Conservation (phyloP, 2,113 vertebrate species). For the Strigops habroptila region DNA sequence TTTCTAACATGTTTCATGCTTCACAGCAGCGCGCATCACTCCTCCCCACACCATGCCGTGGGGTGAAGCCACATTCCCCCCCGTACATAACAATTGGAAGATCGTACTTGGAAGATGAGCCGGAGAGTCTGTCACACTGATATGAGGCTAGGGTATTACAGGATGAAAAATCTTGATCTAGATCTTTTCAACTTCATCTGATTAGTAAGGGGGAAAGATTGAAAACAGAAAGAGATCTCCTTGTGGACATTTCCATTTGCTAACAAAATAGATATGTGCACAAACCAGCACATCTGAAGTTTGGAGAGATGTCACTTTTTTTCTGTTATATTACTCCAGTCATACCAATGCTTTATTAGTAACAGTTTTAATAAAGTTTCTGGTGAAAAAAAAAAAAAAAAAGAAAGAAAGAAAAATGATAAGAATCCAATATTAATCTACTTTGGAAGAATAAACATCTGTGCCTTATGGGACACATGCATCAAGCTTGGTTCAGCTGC, state of each 20-base stretch:
- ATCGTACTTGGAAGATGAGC: background rate
- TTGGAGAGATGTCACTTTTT: background rate
- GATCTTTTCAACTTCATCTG: background rate
- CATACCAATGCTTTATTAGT: background rate
- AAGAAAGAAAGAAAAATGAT: background rate
- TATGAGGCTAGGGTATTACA: background rate
- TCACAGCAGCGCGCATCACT: background rate
- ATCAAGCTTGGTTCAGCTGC: background rate
- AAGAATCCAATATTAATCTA: background rate
- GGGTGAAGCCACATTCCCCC: background rate
- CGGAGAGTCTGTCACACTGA: background rate
- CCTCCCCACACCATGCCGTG: rapidly evolving
- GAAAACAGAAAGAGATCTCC: background rate
- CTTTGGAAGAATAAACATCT: slow-evolving; percentile 12
- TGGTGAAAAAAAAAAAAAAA: background rate
- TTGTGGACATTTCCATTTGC: slow-evolving; percentile 45
- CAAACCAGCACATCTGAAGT: background rate
- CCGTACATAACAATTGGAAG: rapidly evolving
- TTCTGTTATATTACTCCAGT: background rate
- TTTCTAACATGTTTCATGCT: rapidly evolving
- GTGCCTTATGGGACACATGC: background rate
- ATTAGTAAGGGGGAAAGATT: slow-evolving; percentile 6
- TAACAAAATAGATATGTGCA: slow-evolving; percentile 5
- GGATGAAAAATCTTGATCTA: background rate
- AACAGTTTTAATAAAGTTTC: background rate